Conservation (phyloP, 2,113 vertebrate genomes). For the Tringa solitaria region DNA sequence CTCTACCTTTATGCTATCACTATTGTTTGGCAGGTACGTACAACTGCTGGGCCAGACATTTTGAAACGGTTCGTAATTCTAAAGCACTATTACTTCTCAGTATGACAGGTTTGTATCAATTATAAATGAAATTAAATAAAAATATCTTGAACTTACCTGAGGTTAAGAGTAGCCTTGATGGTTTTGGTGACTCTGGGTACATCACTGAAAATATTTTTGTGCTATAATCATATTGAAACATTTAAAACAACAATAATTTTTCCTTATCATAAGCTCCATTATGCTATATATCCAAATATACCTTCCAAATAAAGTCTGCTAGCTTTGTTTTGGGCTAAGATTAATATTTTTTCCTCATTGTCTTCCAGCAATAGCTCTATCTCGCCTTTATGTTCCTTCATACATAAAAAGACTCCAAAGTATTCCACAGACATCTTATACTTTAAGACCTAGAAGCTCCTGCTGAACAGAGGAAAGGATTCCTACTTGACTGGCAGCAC, state of each 20-base stretch:
- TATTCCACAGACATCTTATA: not conserved
- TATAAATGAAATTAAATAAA: not conserved
- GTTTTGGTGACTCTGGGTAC: not conserved
- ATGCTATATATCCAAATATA: not conserved
- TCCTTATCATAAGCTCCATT: not conserved
- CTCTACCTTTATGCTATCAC: not conserved
- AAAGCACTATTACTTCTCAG: not conserved
- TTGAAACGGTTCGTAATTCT: not conserved
- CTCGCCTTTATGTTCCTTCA: not conserved
- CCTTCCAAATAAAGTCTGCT: not conserved
- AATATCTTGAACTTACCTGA: not conserved
- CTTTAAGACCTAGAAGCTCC: not conserved
- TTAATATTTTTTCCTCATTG: not conserved
- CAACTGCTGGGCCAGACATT: not conserved
- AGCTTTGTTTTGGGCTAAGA: not conserved
- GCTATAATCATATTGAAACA: not conserved
- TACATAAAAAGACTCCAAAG: not conserved
- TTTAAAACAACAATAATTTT: not conserved
- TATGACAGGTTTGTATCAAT: not conserved
- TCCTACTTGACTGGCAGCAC: slow-evolving; percentile 28
- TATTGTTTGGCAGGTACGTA: not conserved
- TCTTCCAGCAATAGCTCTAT: not conserved
- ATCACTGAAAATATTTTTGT: not conserved
- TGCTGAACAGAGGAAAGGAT: not conserved
- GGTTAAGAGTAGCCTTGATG: not conserved